A percentile compares a stretch with the other conserved stretches of the same genome.
phyloP scores from a whole-genome alignment of 2,888 invertebrate species.

The Epirrita christyi region DNA sequence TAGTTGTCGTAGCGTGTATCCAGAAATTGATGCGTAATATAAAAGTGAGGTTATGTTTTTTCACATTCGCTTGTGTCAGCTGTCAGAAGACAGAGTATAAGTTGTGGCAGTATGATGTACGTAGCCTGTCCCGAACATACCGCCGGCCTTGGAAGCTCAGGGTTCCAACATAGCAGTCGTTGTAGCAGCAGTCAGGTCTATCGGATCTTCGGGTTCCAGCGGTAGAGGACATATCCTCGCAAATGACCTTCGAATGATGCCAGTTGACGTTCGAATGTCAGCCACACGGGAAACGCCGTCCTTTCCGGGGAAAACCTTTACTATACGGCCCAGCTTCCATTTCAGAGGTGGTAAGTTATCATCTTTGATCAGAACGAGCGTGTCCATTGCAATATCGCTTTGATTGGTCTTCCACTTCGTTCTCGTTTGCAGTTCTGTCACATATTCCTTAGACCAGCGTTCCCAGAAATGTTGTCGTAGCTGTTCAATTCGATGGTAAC shows the following conservation, averaged over 20 bases:
- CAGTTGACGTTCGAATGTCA: neutral
- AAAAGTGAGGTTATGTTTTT: too few species aligned
- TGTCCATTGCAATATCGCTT: neutral
- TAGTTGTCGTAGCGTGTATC: too few species aligned
- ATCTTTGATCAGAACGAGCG: neutral
- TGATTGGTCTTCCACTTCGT: neutral
- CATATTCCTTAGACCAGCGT: conserved; percentile 5
- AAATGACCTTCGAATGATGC: neutral
- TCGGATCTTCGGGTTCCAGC: too few species aligned
- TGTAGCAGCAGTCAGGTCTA: too few species aligned
- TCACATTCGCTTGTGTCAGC: too few species aligned
- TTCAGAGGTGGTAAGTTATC: neutral
- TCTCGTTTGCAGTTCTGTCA: neutral
- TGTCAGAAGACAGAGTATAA: too few species aligned
- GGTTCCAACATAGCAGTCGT: too few species aligned
- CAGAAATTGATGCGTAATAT: too few species aligned
- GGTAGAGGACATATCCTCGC: neutral
- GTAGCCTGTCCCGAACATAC: neutral
- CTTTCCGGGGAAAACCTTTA: neutral
- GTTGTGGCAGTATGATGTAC: too few species aligned
- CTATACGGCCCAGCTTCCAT: neutral
- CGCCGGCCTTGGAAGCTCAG: too few species aligned
- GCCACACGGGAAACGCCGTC: neutral
- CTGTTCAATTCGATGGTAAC: conserved; percentile 27
- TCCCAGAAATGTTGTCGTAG: conserved; percentile 28